These are phyloP conservation scores for Bufotes viridis DNA, from an alignment of 2,797 vertebrate genomes.

Conservation along the genomic window DNA sequence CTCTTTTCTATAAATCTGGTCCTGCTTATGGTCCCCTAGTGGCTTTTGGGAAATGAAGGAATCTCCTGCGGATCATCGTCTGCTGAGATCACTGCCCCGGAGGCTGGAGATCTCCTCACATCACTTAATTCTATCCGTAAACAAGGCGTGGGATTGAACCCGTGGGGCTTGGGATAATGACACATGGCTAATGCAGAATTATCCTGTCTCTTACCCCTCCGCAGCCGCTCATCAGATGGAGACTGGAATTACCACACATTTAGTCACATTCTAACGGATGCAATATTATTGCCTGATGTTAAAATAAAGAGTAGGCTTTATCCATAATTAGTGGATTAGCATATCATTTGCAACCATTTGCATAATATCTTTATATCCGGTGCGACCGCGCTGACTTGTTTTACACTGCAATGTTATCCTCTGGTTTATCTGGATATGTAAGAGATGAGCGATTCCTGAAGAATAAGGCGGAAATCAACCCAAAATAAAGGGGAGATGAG, in stretches of 20 bases:
- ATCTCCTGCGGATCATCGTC: too few species aligned
- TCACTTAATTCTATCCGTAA: slow-evolving; percentile 31
- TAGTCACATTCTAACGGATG: slow-evolving; percentile 10
- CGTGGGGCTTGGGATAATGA: not conserved
- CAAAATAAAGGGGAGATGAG: not conserved
- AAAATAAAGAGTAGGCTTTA: slow-evolving; percentile 16
- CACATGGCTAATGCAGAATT: slow-evolving; percentile 41
- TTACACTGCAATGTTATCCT: not conserved
- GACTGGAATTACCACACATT: slow-evolving; percentile 18
- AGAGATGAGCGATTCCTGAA: not conserved
- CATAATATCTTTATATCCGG: slow-evolving; percentile 10
- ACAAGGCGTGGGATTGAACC: slow-evolving; percentile 20
- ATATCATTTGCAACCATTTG: slow-evolving; percentile 33
- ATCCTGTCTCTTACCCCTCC: slow-evolving; percentile 20
- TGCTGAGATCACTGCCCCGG: slow-evolving; percentile 5
- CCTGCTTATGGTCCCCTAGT: not conserved
- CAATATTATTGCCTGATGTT: slow-evolving; percentile 29
- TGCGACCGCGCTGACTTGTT: not conserved
- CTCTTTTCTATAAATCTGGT: not conserved
- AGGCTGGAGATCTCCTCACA: not conserved
- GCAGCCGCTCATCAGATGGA: slow-evolving; percentile 32
- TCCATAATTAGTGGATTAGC: slow-evolving; percentile 42
- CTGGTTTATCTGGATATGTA: not conserved
- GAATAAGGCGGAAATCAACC: not conserved
- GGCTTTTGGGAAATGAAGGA: not conserved